These are phyloP conservation scores for Thymelicus acteon DNA, from an alignment of 2,888 invertebrate genomes.

Conservation along the genomic window DNA sequence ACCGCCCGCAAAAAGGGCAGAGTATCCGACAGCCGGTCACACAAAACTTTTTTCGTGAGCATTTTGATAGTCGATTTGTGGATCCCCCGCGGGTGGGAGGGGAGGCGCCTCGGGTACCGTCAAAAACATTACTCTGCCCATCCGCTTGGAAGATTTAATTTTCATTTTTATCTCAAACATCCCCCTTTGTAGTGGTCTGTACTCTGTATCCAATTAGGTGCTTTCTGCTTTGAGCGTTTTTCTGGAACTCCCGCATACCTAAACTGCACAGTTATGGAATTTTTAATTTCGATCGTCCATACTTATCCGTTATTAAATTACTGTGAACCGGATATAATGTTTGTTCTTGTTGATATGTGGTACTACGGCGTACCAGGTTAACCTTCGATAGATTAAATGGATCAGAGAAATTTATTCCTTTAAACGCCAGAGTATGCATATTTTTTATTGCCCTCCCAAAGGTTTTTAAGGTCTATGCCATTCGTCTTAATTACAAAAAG, in stretches of 20 bases:
- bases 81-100: constrained; percentile 54
- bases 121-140: constrained; percentile 84
- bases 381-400: too few relatives aligned
- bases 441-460: too few relatives aligned
- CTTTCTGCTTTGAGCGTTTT: constrained; percentile 75
- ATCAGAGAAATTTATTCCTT: too few relatives aligned
- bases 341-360: background rate
- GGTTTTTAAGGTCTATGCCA: too few relatives aligned
- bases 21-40: constrained; percentile 66
- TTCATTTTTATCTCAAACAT: constrained; percentile 86
- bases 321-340: background rate
- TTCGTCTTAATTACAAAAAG: too few relatives aligned
- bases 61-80: constrained; percentile 84
- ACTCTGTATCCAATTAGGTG: constrained; percentile 82
- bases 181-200: constrained; percentile 84
- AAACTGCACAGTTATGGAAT: constrained; percentile 74
- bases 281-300: constrained; percentile 72
- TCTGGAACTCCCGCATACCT: constrained; percentile 62
- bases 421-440: too few relatives aligned
- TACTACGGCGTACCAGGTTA: too few relatives aligned
- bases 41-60: constrained; percentile 77
- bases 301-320: constrained; percentile 37
- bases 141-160: constrained; percentile 85
- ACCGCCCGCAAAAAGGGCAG: constrained; percentile 58
- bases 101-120: constrained; percentile 74